These are phyloP conservation scores for Hypercompe scribonia DNA, from an alignment of 2,888 invertebrate genomes.

Conservation along the genomic window DNA sequence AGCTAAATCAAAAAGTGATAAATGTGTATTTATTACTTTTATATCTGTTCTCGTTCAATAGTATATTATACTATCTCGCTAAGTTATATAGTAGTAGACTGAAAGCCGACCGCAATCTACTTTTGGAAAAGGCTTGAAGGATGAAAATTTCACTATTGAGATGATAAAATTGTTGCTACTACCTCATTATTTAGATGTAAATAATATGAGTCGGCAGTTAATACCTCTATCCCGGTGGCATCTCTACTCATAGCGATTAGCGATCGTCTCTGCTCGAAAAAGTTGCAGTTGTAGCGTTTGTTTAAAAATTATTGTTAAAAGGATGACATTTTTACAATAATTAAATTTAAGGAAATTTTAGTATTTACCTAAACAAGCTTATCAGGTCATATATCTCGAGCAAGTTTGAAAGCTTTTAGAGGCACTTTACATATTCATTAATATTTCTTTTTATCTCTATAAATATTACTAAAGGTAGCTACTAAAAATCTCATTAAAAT, in stretches of 20 bases:
- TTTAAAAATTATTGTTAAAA: background rate
- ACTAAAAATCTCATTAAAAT: conserved; percentile 8
- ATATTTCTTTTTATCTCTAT: background rate
- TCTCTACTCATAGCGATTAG: background rate
- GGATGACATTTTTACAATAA: background rate
- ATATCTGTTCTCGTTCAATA: too few species aligned
- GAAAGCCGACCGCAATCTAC: too few species aligned
- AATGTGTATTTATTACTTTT: background rate
- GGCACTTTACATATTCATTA: background rate
- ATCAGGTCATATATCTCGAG: background rate
- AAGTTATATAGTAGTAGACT: too few species aligned
- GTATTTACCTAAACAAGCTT: background rate
- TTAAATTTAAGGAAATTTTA: background rate
- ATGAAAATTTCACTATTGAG: too few species aligned
- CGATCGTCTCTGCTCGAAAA: too few species aligned
- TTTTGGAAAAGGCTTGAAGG: too few species aligned
- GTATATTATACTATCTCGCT: too few species aligned
- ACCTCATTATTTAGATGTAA: too few species aligned
- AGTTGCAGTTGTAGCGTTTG: background rate
- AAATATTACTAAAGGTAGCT: background rate
- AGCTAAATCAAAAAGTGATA: background rate
- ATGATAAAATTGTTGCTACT: too few species aligned
- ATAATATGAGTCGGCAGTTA: background rate
- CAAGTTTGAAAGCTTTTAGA: conserved; percentile 3
- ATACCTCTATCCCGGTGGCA: background rate